These are phyloP conservation scores for Botia almorhae DNA, from an alignment of 2,797 vertebrate genomes.

Conservation along the genomic window DNA sequence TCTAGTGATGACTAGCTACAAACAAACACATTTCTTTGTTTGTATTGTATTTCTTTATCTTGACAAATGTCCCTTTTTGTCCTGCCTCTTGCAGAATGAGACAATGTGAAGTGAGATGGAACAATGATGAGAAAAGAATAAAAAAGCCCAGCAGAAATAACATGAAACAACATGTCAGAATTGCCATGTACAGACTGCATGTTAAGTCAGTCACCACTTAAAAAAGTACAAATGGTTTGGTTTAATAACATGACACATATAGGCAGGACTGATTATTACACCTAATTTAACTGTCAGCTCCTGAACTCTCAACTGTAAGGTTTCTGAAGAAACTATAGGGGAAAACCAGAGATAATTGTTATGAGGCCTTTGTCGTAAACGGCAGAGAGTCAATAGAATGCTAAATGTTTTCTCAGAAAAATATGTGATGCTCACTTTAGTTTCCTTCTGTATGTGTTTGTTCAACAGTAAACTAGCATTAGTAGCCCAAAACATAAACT, in stretches of 20 bases:
- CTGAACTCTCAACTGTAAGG: too few relatives aligned
- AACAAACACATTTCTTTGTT: too few relatives aligned
- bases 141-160: neutral
- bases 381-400: neutral
- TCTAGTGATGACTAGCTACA: slow-evolving; percentile 35
- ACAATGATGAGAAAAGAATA: neutral
- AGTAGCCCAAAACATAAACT: too few relatives aligned
- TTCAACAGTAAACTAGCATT: too few relatives aligned
- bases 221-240: neutral
- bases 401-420: too few relatives aligned
- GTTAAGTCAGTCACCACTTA: neutral
- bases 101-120: neutral
- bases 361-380: neutral
- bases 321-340: too few relatives aligned
- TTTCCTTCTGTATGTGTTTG: too few relatives aligned
- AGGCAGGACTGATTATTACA: neutral
- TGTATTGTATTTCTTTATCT: neutral
- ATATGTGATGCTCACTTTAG: too few relatives aligned
- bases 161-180: neutral
- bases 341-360: too few relatives aligned
- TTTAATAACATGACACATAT: too few relatives aligned
- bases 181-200: neutral
- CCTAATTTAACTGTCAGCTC: neutral
- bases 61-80: neutral
- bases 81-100: neutral